Percentiles rank a stretch among this genome's conserved stretches.
Evolutionary conservation across 1,140 invertebrate genomes (phyloP).

Genomic region (Drosophila rufa): DNA sequence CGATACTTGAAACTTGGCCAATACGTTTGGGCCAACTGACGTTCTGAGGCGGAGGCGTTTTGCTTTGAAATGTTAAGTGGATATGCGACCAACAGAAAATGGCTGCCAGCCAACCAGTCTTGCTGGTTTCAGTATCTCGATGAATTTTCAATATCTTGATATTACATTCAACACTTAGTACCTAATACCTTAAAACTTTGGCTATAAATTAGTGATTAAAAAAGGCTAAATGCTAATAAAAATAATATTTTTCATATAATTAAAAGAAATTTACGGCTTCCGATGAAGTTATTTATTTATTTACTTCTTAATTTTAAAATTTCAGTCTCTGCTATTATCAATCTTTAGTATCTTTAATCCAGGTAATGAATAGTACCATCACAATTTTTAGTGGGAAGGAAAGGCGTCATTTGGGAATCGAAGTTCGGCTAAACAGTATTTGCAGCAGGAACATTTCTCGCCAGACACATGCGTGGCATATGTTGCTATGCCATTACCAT

Average conservation of each 20-base stretch:
- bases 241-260: background rate
- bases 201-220: background rate
- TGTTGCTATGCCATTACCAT: constrained; percentile 7
- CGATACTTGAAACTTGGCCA: constrained; percentile 62
- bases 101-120: background rate
- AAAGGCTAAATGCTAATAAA: background rate
- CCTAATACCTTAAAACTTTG: background rate
- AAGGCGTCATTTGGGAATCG: background rate
- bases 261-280: background rate
- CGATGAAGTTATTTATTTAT: background rate
- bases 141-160: background rate
- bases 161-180: background rate
- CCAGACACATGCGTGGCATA: constrained; percentile 9
- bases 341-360: too few relatives aligned
- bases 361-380: background rate
- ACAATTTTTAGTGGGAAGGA: background rate
- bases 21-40: constrained; percentile 34
- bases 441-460: background rate
- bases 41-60: constrained; percentile 31
- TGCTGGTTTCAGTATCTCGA: background rate
- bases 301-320: background rate
- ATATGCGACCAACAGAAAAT: constrained; percentile 11
- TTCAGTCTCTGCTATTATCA: background rate
- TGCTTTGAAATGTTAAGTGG: constrained; percentile 61
- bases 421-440: background rate